A percentile compares a stretch with the other conserved stretches of the same genome.
Conservation (phyloP, 1,140 invertebrate genomes). For the Ostrea edulis region DNA sequence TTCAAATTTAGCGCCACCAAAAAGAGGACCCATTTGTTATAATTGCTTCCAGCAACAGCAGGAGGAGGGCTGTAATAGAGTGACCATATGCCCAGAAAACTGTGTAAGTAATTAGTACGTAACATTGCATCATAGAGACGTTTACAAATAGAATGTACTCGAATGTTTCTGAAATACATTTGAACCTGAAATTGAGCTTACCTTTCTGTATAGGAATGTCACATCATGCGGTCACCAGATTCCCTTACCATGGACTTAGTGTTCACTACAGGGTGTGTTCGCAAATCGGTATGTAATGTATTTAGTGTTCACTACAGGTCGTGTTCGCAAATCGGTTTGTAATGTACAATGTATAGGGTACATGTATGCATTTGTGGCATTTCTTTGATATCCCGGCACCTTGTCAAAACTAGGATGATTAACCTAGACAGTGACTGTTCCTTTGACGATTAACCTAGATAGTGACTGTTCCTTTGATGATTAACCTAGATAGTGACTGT, state of each 20-base stretch:
- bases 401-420: no score
- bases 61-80: constrained; percentile 42
- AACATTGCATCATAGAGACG: no score
- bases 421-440: no score
- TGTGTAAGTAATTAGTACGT: constrained; percentile 9
- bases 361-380: no score
- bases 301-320: constrained; percentile 43
- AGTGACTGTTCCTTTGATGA: no score
- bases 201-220: constrained; percentile 18
- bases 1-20: constrained; percentile 37
- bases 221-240: constrained; percentile 45
- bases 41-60: constrained; percentile 41
- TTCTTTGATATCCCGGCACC: no score
- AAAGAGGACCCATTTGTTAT: constrained; percentile 56
- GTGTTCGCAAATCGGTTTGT: constrained; percentile 45
- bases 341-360: no score
- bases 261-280: constrained; percentile 45
- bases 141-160: no score
- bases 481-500: no score
- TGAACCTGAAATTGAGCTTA: no score
- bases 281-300: constrained; percentile 45
- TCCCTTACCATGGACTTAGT: constrained; percentile 18
- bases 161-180: no score
- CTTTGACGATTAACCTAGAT: no score
- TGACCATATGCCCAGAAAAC: constrained; percentile 45